These are phyloP conservation scores for Hetaerina titia DNA, from an alignment of 2,888 invertebrate species.

Conservation along the genomic window DNA sequence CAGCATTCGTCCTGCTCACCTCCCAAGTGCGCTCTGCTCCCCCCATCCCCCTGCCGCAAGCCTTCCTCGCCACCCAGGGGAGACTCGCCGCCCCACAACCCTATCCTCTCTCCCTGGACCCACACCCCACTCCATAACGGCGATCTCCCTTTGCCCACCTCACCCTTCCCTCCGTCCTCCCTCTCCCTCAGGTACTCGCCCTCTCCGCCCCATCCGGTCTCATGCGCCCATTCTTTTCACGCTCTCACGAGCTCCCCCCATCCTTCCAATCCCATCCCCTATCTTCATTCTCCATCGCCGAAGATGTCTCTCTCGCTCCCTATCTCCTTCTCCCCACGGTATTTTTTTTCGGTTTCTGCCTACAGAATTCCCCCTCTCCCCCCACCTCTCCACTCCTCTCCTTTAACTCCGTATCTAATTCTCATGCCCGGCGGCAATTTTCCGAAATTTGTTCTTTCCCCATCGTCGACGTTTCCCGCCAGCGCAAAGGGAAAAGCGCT, in stretches of 20 bases:
- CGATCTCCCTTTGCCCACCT: background rate
- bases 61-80: constrained; percentile 14
- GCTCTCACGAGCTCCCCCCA: background rate
- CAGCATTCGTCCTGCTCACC: background rate
- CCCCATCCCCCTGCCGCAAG: too few species aligned
- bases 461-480: background rate
- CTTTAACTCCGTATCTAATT: background rate
- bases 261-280: background rate
- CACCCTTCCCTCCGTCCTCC: background rate
- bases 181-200: background rate
- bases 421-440: constrained; percentile 24
- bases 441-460: background rate
- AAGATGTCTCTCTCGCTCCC: background rate
- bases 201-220: background rate
- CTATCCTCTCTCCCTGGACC: background rate
- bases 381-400: background rate
- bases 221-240: background rate
- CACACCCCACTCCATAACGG: background rate
- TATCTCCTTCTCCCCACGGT: background rate
- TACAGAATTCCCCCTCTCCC: background rate
- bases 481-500: background rate
- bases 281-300: background rate
- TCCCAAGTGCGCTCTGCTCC: background rate
- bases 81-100: background rate
- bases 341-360: background rate